These are phyloP conservation scores for Ectemnius continuus DNA, from an alignment of 2,888 invertebrate species.

Conservation along the genomic window DNA sequence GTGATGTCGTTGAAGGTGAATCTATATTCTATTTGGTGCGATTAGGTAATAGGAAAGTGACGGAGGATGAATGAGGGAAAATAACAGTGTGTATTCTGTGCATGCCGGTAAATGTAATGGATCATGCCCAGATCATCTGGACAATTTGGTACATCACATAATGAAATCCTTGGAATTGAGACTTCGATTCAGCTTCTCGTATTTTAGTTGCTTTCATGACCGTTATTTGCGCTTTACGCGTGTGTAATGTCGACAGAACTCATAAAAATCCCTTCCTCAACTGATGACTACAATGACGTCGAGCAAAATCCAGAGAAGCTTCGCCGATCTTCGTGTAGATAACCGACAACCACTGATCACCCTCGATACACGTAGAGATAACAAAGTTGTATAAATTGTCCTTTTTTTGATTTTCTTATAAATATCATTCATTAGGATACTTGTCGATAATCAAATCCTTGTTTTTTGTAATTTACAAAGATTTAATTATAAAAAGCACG, in stretches of 20 bases:
- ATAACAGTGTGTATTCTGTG: constrained; percentile 10
- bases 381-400: constrained; percentile 10
- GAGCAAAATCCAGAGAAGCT: constrained; percentile 51
- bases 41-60: constrained; percentile 23
- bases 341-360: constrained; percentile 14
- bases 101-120: constrained; percentile 8
- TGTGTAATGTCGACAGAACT: constrained; percentile 23
- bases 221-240: constrained; percentile 43
- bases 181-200: constrained; percentile 10
- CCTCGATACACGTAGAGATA: constrained; percentile 16
- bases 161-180: constrained; percentile 12
- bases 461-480: constrained; percentile 45
- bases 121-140: constrained; percentile 14
- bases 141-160: constrained; percentile 11
- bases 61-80: constrained; percentile 16
- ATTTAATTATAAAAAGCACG: constrained; percentile 55
- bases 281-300: constrained; percentile 36
- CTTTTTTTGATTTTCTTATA: constrained; percentile 7
- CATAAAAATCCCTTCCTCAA: constrained; percentile 23
- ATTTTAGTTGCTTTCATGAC: neutral
- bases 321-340: constrained; percentile 22
- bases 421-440: constrained; percentile 22
- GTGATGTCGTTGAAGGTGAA: constrained; percentile 32
- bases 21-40: constrained; percentile 15
- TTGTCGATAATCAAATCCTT: constrained; percentile 25